Percentiles rank a stretch among this genome's conserved stretches.
phyloP scores from a whole-genome alignment of 2,797 vertebrate genomes.

The Erethizon dorsatum region DNA sequence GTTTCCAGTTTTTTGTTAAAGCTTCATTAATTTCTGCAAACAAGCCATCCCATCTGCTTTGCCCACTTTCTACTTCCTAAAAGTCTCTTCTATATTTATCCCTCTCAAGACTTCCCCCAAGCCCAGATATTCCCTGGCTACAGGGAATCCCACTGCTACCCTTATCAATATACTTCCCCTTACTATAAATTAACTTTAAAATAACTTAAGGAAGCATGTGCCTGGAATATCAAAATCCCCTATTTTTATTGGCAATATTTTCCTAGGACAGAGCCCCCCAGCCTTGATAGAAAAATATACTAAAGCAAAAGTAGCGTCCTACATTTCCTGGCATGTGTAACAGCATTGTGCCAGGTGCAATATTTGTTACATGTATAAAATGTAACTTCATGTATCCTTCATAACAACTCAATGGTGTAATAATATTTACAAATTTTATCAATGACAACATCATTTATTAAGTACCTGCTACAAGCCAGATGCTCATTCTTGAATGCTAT shows the following conservation, averaged over 20 bases:
- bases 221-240: background rate
- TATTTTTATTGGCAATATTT: too few species aligned
- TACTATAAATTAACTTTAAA: background rate
- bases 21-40: constrained; percentile 66
- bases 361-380: background rate
- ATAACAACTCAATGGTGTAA: background rate
- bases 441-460: background rate
- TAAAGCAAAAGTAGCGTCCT: background rate
- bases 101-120: background rate
- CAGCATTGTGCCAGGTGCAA: background rate
- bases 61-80: background rate
- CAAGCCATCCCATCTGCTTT: constrained; percentile 22
- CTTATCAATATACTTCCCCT: background rate
- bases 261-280: background rate
- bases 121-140: background rate
- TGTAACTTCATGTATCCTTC: background rate
- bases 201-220: background rate
- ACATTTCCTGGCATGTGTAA: background rate
- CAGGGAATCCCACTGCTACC: background rate
- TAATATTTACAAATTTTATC: background rate
- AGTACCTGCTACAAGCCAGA: background rate
- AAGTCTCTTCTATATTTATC: background rate
- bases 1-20: constrained; percentile 24
- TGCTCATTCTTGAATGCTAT: background rate
- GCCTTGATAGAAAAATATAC: background rate